Conservation (phyloP, 2,888 invertebrate species). For the Heliconius aoede region DNA sequence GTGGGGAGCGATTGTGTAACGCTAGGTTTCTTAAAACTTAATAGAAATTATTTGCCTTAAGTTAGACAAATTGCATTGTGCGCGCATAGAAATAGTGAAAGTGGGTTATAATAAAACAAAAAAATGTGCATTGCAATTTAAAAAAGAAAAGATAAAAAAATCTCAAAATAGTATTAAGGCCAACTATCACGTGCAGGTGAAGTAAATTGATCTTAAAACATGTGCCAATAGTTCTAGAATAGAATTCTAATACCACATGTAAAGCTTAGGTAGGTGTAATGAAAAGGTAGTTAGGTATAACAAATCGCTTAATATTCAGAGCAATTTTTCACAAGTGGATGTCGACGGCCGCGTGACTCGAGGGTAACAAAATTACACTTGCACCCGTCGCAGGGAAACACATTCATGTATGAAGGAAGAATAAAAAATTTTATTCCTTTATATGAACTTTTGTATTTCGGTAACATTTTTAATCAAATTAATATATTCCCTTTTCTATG, state of each 20-base stretch:
- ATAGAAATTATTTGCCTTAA: not conserved
- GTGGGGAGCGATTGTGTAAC: no score
- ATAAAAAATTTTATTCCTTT: constrained; percentile 19
- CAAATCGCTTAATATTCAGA: constrained; percentile 52
- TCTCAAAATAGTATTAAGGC: not conserved
- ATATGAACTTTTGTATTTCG: not conserved
- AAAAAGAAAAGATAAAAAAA: not conserved
- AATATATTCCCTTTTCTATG: not conserved
- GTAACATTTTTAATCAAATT: not conserved
- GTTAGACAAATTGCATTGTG: not conserved
- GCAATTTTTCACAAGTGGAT: constrained; percentile 52
- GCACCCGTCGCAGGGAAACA: constrained; percentile 45
- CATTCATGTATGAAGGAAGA: constrained; percentile 37
- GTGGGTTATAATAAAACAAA: not conserved
- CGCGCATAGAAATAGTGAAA: not conserved
- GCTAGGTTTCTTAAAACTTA: not conserved
- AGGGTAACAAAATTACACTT: constrained; percentile 52
- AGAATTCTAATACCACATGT: constrained; percentile 8
- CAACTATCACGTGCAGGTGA: not conserved
- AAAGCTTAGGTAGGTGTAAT: constrained; percentile 28
- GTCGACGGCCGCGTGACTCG: constrained; percentile 46
- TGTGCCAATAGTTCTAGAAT: constrained; percentile 5
- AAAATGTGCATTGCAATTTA: not conserved
- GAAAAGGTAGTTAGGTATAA: constrained; percentile 47
- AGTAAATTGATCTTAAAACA: constrained; percentile 2